Evolutionary conservation across 2,888 invertebrate species (phyloP), one percentile per base, ranked within the genome.

Genomic region (Ethmia dodecea): DNA sequence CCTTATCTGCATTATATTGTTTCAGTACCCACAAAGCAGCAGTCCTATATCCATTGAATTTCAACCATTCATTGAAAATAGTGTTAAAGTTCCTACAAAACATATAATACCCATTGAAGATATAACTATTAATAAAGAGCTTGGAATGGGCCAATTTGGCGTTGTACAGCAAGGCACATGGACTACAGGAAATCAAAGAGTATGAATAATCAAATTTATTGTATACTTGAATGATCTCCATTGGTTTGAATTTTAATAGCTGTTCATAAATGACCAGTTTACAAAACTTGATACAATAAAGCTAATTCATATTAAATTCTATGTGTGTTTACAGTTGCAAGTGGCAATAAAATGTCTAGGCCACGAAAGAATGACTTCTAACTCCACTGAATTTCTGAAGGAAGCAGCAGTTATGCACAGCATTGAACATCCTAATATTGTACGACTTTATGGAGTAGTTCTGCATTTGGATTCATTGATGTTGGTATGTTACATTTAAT

Each of bases 391-490:
- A 75, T 98, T 99, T 81, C 87, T 99, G 31, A 98, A 98, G 75
- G 99, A 99, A 79, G 99, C 99, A 0, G 96, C 96, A 8, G 97
- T 98, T 47, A 98, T 99, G 98, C 98, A 99, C 74, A 93, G 95
- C 44, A 97, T 99, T 55, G 96, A 98, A 70, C 98, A 99, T 71
- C 96, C 97, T 40, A 96, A 97, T 70, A 97, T 99, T 52, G 98
- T 99, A 3, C 89, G 97, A n/a, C 87, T 99, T 38, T 99, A 96
- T 71, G 99, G 99, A 2, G 98, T 99, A 10, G 99, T 98, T 3
- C 86, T 99, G 37, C 97, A 98, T 61, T 92, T 97, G 31, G 94
- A 96, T 60, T 91, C 94, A 1, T 79, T 97, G 42, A 96, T 90
- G 90, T 72, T 90, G 76, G 90, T 90, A 60, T 53, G 73, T n/a